Conservation (phyloP, 2,113 vertebrate genomes). For the Redunca redunca region DNA sequence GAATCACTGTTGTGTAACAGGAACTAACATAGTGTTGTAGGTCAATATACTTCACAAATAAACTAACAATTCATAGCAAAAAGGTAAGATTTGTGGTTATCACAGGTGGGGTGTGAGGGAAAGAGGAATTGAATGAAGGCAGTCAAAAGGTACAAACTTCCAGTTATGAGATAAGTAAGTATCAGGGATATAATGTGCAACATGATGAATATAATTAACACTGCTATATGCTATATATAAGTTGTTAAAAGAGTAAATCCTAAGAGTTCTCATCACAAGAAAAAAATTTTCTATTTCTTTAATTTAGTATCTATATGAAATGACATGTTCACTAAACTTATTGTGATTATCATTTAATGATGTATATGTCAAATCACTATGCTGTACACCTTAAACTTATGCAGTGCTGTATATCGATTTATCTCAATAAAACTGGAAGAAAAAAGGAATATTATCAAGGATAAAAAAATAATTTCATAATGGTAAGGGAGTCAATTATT, state of each 20-base stretch:
- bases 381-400: background rate
- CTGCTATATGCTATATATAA: background rate
- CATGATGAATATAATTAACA: background rate
- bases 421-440: background rate
- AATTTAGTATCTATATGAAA: background rate
- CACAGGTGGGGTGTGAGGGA: background rate
- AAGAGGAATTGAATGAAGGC: background rate
- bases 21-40: background rate
- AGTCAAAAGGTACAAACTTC: background rate
- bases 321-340: background rate
- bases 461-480: slow-evolving; percentile 18
- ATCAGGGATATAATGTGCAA: background rate
- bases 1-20: background rate
- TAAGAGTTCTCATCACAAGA: background rate
- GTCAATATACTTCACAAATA: background rate
- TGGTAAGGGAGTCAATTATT: background rate
- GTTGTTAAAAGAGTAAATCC: background rate
- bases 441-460: background rate
- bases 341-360: background rate
- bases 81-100: background rate
- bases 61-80: background rate
- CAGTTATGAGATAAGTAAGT: background rate
- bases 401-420: background rate
- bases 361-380: background rate
- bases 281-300: background rate